Conservation (phyloP, 2,113 vertebrate species). For the Callipepla californica region DNA sequence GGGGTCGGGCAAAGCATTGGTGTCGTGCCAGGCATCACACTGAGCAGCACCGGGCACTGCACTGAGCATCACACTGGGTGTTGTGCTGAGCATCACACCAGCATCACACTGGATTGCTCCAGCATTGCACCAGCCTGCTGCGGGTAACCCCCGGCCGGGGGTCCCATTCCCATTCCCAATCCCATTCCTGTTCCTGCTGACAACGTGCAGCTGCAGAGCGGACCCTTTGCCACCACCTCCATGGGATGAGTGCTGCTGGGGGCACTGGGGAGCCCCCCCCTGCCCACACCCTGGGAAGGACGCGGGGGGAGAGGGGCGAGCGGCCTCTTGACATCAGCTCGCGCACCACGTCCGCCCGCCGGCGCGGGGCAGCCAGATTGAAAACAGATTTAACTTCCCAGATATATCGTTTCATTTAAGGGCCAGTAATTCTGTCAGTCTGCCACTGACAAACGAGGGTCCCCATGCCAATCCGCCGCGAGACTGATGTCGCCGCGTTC, state of each 20-base stretch:
- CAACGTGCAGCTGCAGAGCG: background rate
- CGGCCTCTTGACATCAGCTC: slow-evolving; percentile 70
- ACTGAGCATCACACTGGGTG: background rate
- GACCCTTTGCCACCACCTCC: background rate
- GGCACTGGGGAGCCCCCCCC: accelerated
- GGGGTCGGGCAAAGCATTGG: background rate
- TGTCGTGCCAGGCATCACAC: background rate
- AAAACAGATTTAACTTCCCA: slow-evolving; percentile 79
- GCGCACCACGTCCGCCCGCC: slow-evolving; percentile 68
- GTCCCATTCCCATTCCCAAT: background rate
- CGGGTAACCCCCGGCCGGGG: no score
- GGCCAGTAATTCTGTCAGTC: slow-evolving; percentile 84
- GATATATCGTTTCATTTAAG: slow-evolving; percentile 86
- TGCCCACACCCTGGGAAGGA: background rate
- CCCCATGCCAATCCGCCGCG: slow-evolving; percentile 68
- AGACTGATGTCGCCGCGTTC: slow-evolving; percentile 55
- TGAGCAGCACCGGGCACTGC: background rate
- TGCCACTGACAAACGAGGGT: slow-evolving; percentile 80
- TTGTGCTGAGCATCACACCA: background rate
- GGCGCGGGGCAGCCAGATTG: slow-evolving; percentile 57
- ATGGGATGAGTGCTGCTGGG: accelerated
- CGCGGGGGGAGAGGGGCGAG: slow-evolving; percentile 8
- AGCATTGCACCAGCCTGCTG: background rate
- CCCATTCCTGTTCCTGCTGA: no score
- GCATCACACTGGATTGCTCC: background rate